phyloP scores from a whole-genome alignment of 2,797 vertebrate species.

The Tympanoctomys barrerae region DNA sequence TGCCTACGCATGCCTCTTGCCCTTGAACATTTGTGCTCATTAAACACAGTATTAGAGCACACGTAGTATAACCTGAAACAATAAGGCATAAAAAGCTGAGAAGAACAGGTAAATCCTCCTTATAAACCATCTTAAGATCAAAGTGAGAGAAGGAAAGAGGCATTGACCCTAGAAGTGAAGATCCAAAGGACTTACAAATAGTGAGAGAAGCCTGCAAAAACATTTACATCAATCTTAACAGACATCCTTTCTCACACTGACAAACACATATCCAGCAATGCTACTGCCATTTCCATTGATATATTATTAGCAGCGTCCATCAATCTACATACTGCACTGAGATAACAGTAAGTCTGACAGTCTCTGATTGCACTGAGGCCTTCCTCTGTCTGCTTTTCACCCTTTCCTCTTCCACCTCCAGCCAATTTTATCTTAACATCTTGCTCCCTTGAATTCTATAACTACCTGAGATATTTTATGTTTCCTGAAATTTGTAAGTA shows the following conservation, averaged over 20 bases:
- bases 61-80: background rate
- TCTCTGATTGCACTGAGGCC: conserved; percentile 17
- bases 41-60: background rate
- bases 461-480: conserved; percentile 28
- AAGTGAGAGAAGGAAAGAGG: background rate
- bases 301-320: conserved; percentile 31
- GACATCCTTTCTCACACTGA: conserved; percentile 49
- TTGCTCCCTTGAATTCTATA: conserved; percentile 47
- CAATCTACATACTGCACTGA: conserved; percentile 28
- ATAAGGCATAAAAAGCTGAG: background rate
- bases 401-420: background rate
- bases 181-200: conserved; percentile 25
- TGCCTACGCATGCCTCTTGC: background rate
- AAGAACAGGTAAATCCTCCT: background rate
- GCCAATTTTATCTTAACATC: conserved; percentile 57
- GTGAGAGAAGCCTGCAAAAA: conserved; percentile 36
- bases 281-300: conserved; percentile 37
- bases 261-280: conserved; percentile 26
- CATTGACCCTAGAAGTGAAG: background rate
- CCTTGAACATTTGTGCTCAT: background rate
- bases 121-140: conserved; percentile 1
- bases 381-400: conserved; percentile 39
- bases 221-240: conserved; percentile 48
- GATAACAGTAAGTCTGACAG: conserved; percentile 48
- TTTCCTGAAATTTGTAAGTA: conserved; percentile 54